Evolutionary conservation across 2,113 vertebrate genomes (phyloP), one percentile per base, ranked within the genome.

Genomic region (Drymodes brunneopygia): DNA sequence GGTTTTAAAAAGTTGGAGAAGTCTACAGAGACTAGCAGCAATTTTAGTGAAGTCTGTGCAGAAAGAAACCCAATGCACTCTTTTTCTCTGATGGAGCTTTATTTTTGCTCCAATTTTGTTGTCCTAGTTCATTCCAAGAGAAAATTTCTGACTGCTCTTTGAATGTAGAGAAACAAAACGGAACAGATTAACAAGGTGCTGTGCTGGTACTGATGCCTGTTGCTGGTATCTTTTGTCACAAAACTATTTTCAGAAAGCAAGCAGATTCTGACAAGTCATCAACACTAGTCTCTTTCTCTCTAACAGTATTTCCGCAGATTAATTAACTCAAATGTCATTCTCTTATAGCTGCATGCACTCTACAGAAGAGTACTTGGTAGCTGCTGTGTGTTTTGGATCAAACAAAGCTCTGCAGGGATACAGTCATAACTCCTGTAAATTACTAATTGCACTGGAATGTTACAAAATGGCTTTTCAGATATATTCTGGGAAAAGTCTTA

Each of bases 351-450:
- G 81, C 75, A 65, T 64, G 86, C 89, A 95, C 95, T 97, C 94
- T 86, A 66, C 87, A 97, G 95, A 97, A 97, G 95, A 95, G 96
- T 93, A 89, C 96, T 97, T 95, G 75, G 95, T 79, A 88, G 74
- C 92, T 97, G 94, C 97, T 96, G 88, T 96, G 97, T 97, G 97
- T 97, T 97, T 96, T 96, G 92, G 87, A 97, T 95, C 96, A 97
- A 96, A 95, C 94, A 97, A 97, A 93, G 90, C 91, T 93, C 92
- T 91, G 94, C 92, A 95, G 95, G 91, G 57, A 97, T 95, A 94
- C 81, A 96, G 54, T 95, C 93, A 86, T 86, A 95, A 82, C 44
- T 91, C 69, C 72, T 57, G 91, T 71, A 96, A 97, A 95, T 97
- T 95, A 78, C 88, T 93, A 90, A 54, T 86, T 82, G 77, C 81